Percentiles rank a stretch among this genome's conserved stretches.
These are phyloP conservation scores for Gallinago solitaria DNA, from an alignment of 2,797 vertebrate genomes.

Conservation along the genomic window DNA sequence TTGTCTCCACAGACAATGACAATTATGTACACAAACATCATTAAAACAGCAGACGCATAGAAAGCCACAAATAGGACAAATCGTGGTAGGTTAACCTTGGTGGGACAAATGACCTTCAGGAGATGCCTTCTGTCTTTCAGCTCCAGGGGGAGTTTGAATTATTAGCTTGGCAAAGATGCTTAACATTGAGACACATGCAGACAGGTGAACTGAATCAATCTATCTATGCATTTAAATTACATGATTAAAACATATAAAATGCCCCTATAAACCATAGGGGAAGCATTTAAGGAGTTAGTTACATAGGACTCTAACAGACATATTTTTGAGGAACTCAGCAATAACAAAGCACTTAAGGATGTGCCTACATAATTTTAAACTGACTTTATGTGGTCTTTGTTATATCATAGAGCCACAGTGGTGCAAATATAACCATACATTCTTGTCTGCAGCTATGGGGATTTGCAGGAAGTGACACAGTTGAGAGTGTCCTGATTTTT, in stretches of 20 bases:
- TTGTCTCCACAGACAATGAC: not conserved
- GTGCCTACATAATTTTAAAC: not conserved
- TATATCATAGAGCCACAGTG: not conserved
- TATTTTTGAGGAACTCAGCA: not conserved
- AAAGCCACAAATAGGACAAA: not conserved
- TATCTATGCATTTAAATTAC: not conserved
- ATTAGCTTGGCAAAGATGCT: not conserved
- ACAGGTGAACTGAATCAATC: not conserved
- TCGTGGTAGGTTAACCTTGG: not conserved
- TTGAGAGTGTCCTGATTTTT: not conserved
- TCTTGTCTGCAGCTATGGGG: not conserved
- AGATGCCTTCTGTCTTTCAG: not conserved
- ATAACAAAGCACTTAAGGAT: not conserved
- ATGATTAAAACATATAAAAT: not conserved
- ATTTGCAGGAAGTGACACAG: not conserved
- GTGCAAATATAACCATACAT: not conserved
- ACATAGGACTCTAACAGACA: not conserved
- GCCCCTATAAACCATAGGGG: not conserved
- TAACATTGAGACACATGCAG: not conserved
- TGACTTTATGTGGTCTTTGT: not conserved
- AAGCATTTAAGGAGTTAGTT: not conserved
- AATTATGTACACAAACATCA: not conserved
- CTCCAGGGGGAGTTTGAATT: not conserved
- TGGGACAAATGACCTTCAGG: not conserved
- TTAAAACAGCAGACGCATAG: not conserved